phyloP scores from a whole-genome alignment of 1,140 invertebrate species.

The Paralvinella palmiformis region DNA sequence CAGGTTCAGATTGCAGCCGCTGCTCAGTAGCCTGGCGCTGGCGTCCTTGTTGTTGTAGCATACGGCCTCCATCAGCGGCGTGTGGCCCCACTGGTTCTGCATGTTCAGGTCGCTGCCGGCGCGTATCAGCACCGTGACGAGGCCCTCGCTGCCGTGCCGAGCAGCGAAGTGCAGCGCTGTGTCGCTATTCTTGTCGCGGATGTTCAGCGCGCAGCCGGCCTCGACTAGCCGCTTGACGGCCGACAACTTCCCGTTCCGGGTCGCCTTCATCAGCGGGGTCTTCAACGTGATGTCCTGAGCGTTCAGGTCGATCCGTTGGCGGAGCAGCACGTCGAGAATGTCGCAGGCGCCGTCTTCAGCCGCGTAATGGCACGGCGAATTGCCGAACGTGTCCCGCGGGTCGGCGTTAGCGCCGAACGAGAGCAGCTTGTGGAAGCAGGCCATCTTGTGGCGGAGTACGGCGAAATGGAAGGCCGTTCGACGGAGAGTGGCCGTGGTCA shows the following conservation, averaged over 20 bases:
- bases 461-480: slow-evolving; percentile 47
- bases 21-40: slow-evolving; percentile 35
- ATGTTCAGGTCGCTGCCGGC: slow-evolving; percentile 43
- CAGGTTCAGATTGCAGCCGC: slow-evolving; percentile 44
- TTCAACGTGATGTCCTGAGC: slow-evolving; percentile 48
- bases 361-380: slow-evolving; percentile 48
- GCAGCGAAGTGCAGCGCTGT: slow-evolving; percentile 73
- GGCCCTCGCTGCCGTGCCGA: slow-evolving; percentile 31
- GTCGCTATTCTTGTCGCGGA: slow-evolving; percentile 93
- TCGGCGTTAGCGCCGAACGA: slow-evolving; percentile 44
- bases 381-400: slow-evolving; percentile 47
- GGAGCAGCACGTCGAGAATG: slow-evolving; percentile 42
- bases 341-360: slow-evolving; percentile 48
- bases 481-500: slow-evolving; percentile 41
- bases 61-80: slow-evolving; percentile 49
- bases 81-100: slow-evolving; percentile 49
- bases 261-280: slow-evolving; percentile 49
- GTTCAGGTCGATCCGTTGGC: slow-evolving; percentile 42
- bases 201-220: slow-evolving; percentile 66
- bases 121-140: slow-evolving; percentile 26
- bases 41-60: slow-evolving; percentile 49
- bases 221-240: slow-evolving; percentile 38
- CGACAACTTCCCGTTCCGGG: slow-evolving; percentile 46
- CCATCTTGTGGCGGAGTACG: slow-evolving; percentile 45
- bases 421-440: slow-evolving; percentile 43